Percentiles rank a stretch among this genome's conserved stretches.
Conservation (phyloP, 2,797 vertebrate genomes). For the Pseudochirops cupreus region DNA sequence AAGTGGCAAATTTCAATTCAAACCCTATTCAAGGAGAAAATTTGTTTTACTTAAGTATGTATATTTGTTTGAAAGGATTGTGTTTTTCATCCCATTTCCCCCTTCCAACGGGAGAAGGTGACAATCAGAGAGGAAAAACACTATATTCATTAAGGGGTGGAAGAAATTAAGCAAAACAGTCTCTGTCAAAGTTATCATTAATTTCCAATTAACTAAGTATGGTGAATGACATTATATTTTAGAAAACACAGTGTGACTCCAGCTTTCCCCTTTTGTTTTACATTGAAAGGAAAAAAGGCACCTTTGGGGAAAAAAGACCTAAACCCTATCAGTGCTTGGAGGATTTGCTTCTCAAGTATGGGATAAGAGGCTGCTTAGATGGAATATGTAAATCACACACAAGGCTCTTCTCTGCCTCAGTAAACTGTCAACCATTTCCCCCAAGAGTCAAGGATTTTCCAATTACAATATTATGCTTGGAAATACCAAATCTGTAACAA, state of each 20-base stretch:
- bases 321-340: not conserved
- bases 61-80: not conserved
- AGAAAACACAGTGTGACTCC: not conserved
- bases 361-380: not conserved
- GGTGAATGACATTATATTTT: not conserved
- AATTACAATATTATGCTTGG: not conserved
- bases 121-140: not conserved
- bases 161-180: not conserved
- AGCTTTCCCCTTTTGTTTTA: not conserved
- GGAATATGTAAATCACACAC: constrained; percentile 28
- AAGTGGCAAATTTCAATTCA: not conserved
- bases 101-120: not conserved
- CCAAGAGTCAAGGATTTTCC: not conserved
- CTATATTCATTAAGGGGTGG: not conserved
- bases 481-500: constrained; percentile 57
- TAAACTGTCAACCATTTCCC: constrained; percentile 18
- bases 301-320: not conserved
- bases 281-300: constrained; percentile 43
- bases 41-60: not conserved
- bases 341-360: constrained; percentile 5
- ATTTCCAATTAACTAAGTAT: not conserved
- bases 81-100: not conserved
- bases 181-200: not conserved
- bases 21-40: not conserved
- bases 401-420: not conserved